Evolutionary conservation across 2,113 vertebrate species (phyloP).

Genomic region (Amazona vittata): DNA sequence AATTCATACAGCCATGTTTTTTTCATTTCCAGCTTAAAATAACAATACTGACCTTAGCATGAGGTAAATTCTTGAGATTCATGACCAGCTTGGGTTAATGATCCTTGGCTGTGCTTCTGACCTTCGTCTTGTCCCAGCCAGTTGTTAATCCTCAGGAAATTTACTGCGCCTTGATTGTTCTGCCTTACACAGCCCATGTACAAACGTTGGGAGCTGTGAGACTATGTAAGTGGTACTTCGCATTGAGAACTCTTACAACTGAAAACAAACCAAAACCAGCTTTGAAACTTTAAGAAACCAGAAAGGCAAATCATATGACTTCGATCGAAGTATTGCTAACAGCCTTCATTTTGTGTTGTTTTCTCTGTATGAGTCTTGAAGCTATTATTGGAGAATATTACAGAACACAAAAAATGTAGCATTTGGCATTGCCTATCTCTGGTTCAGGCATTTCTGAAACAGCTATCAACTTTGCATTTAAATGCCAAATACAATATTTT

Average conservation of each 20-base stretch:
- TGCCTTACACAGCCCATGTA: conserved; percentile 40
- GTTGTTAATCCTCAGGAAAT: conserved; percentile 71
- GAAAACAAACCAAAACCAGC: not conserved
- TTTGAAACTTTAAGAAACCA: not conserved
- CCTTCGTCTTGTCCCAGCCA: conserved; percentile 49
- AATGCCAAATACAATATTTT: conserved; percentile 40
- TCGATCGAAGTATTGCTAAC: not conserved
- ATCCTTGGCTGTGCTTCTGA: conserved; percentile 58
- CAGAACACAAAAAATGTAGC: not conserved
- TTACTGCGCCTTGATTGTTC: conserved; percentile 54
- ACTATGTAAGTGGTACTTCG: not conserved
- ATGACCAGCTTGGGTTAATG: conserved; percentile 62
- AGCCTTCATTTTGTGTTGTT: not conserved
- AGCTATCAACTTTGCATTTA: not conserved
- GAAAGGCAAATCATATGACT: not conserved
- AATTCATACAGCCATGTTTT: not conserved
- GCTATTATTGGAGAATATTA: not conserved
- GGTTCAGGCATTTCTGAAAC: not conserved
- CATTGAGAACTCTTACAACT: not conserved
- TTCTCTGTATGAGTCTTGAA: not conserved
- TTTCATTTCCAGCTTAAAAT: conserved; percentile 53
- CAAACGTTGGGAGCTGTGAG: not conserved
- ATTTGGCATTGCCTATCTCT: not conserved
- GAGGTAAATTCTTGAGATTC: conserved; percentile 61
- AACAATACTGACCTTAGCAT: conserved; percentile 29